Conservation (phyloP, 2,797 vertebrate species). For the Hyperoplus lanceolatus region DNA sequence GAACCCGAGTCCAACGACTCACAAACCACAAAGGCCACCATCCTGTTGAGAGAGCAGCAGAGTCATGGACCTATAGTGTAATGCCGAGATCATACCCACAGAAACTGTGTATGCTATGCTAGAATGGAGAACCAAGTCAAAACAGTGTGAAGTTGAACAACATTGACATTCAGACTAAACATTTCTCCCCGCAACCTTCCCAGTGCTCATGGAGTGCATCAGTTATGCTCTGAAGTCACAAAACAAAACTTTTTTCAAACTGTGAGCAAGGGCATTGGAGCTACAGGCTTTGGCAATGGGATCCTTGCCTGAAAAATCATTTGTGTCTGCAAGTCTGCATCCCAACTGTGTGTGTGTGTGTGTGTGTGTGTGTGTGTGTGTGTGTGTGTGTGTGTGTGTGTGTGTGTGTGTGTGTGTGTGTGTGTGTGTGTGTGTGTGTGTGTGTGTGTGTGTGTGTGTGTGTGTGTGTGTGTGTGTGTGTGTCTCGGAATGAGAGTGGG, state of each 20-base stretch:
- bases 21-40: slow-evolving; percentile 58
- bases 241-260: slow-evolving; percentile 62
- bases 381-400: background rate
- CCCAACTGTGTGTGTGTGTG: slow-evolving; percentile 32
- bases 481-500: slow-evolving; percentile 2
- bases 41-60: slow-evolving; percentile 58
- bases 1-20: slow-evolving; percentile 53
- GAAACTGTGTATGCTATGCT: slow-evolving; percentile 29
- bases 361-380: slow-evolving; percentile 20
- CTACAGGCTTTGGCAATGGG: slow-evolving; percentile 42
- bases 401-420: background rate
- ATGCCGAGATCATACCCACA: slow-evolving; percentile 32
- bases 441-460: background rate
- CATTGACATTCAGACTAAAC: slow-evolving; percentile 39
- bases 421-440: background rate
- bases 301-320: slow-evolving; percentile 57
- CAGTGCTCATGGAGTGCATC: slow-evolving; percentile 27
- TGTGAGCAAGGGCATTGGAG: slow-evolving; percentile 54
- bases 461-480: background rate
- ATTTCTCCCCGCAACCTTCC: slow-evolving; percentile 41
- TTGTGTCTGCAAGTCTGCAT: slow-evolving; percentile 58
- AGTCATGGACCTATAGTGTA: slow-evolving; percentile 49
- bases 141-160: slow-evolving; percentile 31
- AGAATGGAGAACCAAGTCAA: slow-evolving; percentile 29
- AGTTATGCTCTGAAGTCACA: slow-evolving; percentile 51